These are phyloP conservation scores for Schizotus pectinicornis DNA, from an alignment of 2,888 invertebrate genomes.

Conservation along the genomic window DNA sequence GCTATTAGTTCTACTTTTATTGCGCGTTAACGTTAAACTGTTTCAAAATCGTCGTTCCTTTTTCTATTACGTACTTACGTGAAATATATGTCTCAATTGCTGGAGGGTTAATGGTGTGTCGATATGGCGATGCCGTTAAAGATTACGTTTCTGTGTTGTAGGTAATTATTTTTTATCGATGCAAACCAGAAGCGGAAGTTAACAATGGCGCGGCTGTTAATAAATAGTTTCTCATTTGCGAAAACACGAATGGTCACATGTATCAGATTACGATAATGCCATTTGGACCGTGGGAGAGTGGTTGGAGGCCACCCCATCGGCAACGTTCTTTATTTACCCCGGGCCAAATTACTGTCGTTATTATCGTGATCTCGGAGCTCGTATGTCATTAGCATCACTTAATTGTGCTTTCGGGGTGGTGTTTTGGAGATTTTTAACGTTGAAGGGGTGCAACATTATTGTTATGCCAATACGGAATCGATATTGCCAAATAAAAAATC, in stretches of 20 bases:
- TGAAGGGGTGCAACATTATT: not conserved
- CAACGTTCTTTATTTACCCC: slow-evolving; percentile 49
- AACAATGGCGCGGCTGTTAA: slow-evolving; percentile 48
- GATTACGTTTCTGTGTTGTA: not conserved
- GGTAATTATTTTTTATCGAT: slow-evolving; percentile 34
- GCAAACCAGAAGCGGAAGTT: slow-evolving; percentile 31
- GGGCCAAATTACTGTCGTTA: slow-evolving; percentile 50
- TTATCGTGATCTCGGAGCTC: slow-evolving; percentile 38
- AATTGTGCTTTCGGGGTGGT: not conserved
- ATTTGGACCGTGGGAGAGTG: slow-evolving; percentile 50
- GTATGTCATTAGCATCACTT: slow-evolving; percentile 33
- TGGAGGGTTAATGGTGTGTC: too few species aligned
- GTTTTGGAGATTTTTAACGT: not conserved
- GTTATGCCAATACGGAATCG: not conserved
- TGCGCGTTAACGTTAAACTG: not conserved
- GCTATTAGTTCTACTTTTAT: not conserved
- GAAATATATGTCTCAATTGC: too few species aligned
- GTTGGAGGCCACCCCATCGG: slow-evolving; percentile 38
- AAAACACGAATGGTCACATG: slow-evolving; percentile 55
- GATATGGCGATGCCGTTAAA: not conserved
- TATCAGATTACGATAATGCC: slow-evolving; percentile 56
- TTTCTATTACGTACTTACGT: too few species aligned
- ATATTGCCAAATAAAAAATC: too few species aligned
- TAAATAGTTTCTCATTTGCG: slow-evolving; percentile 58
- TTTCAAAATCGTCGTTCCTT: too few species aligned